Conservation (phyloP, 2,797 vertebrate species). For the Ceyx erithaca region DNA sequence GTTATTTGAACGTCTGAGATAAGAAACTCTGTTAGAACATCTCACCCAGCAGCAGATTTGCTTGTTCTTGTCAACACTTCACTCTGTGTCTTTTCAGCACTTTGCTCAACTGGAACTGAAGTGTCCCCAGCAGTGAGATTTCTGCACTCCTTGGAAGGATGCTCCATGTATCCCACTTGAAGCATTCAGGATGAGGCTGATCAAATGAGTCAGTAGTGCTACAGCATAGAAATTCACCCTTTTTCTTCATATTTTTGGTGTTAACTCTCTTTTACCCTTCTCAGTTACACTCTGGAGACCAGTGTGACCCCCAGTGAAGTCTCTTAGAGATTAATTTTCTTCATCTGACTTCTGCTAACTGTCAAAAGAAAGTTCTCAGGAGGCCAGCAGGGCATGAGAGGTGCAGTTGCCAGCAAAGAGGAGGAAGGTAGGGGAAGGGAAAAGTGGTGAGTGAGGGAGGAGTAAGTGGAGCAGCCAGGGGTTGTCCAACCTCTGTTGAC, state of each 20-base stretch:
- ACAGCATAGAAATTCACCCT: not conserved
- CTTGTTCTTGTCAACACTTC: not conserved
- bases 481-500: not conserved
- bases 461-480: not conserved
- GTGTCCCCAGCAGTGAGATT: not conserved
- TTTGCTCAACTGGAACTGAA: not conserved
- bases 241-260: not conserved
- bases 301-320: not conserved
- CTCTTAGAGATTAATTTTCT: not conserved
- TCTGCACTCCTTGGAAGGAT: not conserved
- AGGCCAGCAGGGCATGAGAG: not conserved
- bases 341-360: not conserved
- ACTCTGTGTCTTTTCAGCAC: not conserved
- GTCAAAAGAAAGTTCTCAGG: not conserved
- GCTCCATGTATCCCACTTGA: not conserved
- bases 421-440: not conserved
- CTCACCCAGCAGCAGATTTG: not conserved
- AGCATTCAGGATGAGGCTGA: not conserved
- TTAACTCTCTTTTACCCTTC: not conserved
- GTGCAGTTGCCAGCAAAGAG: not conserved
- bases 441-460: not conserved
- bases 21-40: not conserved
- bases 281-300: not conserved
- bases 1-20: not conserved
- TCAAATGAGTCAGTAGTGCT: not conserved